phyloP scores from a whole-genome alignment of 2,797 vertebrate species.

The Galago senegalensis region DNA sequence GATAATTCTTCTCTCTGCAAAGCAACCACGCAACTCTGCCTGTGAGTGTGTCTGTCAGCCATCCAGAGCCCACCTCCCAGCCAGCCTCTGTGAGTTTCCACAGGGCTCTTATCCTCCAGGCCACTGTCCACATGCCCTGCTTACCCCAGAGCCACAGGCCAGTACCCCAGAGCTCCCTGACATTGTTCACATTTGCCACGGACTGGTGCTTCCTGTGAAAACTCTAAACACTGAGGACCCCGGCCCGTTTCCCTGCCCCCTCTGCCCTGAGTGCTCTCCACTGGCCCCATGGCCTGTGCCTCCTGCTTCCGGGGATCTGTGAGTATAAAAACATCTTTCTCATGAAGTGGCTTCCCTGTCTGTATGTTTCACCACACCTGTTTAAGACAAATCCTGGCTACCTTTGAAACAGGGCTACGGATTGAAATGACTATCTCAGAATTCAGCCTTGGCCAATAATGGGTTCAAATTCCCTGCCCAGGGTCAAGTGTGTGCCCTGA shows the following conservation, averaged over 20 bases:
- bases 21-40: background rate
- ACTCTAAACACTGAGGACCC: background rate
- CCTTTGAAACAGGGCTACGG: background rate
- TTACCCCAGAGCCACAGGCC: too few relatives aligned
- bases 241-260: background rate
- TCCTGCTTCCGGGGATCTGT: background rate
- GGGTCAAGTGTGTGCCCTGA: background rate
- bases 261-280: background rate
- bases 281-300: background rate
- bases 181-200: background rate
- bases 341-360: background rate
- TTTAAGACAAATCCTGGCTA: background rate
- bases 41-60: background rate
- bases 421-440: background rate
- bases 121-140: background rate
- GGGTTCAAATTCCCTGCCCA: background rate
- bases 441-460: background rate
- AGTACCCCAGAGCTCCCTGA: background rate
- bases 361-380: background rate
- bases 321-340: background rate
- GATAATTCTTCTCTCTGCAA: background rate
- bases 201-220: background rate
- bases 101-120: background rate
- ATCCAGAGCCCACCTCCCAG: background rate
- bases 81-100: background rate